A percentile compares a stretch with the other conserved stretches of the same genome.
phyloP scores from a whole-genome alignment of 2,888 invertebrate genomes.

The Cryptosula pallasiana region DNA sequence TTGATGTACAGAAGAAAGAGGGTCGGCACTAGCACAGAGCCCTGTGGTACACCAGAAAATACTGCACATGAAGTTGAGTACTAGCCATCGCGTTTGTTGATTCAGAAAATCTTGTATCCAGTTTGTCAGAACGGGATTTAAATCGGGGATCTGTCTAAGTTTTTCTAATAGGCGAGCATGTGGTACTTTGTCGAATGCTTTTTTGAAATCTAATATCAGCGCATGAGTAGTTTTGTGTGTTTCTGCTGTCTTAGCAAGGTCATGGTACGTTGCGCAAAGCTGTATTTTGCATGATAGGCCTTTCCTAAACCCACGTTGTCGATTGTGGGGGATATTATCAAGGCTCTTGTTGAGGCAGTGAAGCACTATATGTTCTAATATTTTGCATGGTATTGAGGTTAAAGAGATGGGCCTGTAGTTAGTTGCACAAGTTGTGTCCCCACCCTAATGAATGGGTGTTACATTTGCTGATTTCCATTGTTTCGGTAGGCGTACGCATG shows the following conservation, averaged over 20 bases:
- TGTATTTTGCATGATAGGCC: neutral
- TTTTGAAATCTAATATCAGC: neutral
- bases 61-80: neutral
- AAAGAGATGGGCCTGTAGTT: neutral
- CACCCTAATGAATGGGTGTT: neutral
- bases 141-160: neutral
- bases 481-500: neutral
- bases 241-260: neutral
- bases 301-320: neutral
- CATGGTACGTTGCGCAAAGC: neutral
- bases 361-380: neutral
- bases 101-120: neutral
- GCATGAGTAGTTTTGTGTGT: neutral
- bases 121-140: neutral
- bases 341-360: neutral
- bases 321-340: neutral
- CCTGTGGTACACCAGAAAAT: neutral
- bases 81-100: neutral
- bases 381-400: neutral
- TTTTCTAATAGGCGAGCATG: neutral
- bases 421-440: neutral
- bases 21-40: neutral
- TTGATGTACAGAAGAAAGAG: neutral
- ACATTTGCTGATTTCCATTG: neutral
- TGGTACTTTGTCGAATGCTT: slow-evolving; percentile 16